Conservation (phyloP, 2,888 invertebrate species). For the Zaprionus bogoriensis region DNA sequence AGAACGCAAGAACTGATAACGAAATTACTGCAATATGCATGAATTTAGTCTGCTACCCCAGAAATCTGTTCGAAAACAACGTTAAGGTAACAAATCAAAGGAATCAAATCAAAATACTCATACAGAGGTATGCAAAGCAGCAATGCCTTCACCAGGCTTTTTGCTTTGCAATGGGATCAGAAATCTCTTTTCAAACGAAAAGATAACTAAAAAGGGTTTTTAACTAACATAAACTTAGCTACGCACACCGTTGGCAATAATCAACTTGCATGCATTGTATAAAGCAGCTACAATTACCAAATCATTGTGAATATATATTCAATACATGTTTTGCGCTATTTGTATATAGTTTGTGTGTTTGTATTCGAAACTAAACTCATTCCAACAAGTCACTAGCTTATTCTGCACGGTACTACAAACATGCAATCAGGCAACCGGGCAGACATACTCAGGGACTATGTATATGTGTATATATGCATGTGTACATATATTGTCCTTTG, state of each 20-base stretch:
- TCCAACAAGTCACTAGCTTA: slow-evolving; percentile 18
- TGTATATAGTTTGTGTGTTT: neutral
- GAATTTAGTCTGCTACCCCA: slow-evolving; percentile 84
- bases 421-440: slow-evolving; percentile 69
- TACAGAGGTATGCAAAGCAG: slow-evolving; percentile 31
- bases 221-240: slow-evolving; percentile 47
- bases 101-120: neutral
- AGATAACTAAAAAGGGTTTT: neutral
- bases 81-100: slow-evolving; percentile 20
- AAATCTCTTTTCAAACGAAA: slow-evolving; percentile 16
- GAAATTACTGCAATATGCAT: slow-evolving; percentile 67
- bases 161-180: slow-evolving; percentile 37
- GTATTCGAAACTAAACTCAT: slow-evolving; percentile 21
- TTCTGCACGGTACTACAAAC: slow-evolving; percentile 35
- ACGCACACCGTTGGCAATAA: slow-evolving; percentile 65
- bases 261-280: slow-evolving; percentile 66
- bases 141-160: slow-evolving; percentile 11
- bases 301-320: slow-evolving; percentile 1
- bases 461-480: slow-evolving; percentile 5
- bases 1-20: slow-evolving; percentile 12
- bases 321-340: slow-evolving; percentile 3
- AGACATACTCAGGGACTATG: slow-evolving; percentile 52
- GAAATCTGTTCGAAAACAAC: slow-evolving; percentile 67
- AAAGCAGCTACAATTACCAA: slow-evolving; percentile 59
- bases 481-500: no score